Base-by-base conservation (phyloP, 1,140 invertebrate genomes). In the Drosophila ohnishii region DNA sequence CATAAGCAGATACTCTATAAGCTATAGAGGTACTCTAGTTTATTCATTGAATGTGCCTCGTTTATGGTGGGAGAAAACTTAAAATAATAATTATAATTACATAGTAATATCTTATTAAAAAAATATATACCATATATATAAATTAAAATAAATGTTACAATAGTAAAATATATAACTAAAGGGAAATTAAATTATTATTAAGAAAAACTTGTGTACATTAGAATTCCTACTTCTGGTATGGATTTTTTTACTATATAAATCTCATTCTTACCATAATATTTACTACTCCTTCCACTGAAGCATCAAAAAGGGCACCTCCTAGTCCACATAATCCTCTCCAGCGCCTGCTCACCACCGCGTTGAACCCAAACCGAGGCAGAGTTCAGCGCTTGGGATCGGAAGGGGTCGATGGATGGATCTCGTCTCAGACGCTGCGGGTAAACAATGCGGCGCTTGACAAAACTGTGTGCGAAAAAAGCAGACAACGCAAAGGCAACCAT, bases 391-490 rank as follows among this genome's bases (percentile, higher is more conserved):
- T 51, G 39, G 57, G 32, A 53, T 71, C 77, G 51, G 59, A 71
- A 72, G 75, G 67, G 73, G 73, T 77, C 74, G 74, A 63, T 71
- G 75, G 51, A 69, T 75, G 50, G 57, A 47, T 47, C 51, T 53
- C 50, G 65, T 58, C 65, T 19, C 50, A 45, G 66, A 57, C 61
- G 44, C 61, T 53, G 47, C 61, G 65, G 75, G 45, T 58, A 72
- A 78, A 78, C 75, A 78, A 70, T 78, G 65, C 65, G 64, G 48
- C 75, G 73, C 42, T 75, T 76, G 75, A 77, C 73, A 77, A 76
- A 77, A 76, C 72, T 66, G 44, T 67, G 32, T 75, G 74, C 53
- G 74, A 75, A 71, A 72, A 75, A 66, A 34, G 28, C 51, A 71
- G 66, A 55, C 73, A 56, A 61, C 53, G 61, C 55, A 60, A 61